Conservation (phyloP, 2,888 invertebrate genomes). For the Aradus depressus region DNA sequence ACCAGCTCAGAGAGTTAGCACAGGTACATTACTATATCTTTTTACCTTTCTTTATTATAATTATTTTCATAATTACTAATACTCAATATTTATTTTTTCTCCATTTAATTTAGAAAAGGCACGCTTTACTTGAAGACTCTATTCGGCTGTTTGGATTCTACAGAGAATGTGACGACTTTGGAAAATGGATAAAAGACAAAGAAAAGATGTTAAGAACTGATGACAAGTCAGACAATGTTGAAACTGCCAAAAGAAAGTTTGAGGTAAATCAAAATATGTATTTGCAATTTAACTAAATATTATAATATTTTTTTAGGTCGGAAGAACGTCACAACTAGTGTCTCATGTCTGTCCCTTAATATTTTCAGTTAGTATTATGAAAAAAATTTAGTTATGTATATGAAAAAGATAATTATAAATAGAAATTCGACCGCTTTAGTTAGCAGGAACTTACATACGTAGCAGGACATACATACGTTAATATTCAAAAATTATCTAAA, state of each 20-base stretch:
- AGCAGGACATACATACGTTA: too few species aligned
- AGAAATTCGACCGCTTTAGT: too few species aligned
- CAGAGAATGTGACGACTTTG: conserved; percentile 94
- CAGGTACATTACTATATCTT: conserved; percentile 35
- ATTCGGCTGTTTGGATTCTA: conserved; percentile 87
- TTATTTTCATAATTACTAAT: background rate
- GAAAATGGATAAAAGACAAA: conserved; percentile 93
- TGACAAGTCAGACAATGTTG: conserved; percentile 78
- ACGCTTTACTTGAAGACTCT: conserved; percentile 79
- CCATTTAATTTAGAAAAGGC: conserved; percentile 48
- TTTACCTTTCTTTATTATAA: background rate
- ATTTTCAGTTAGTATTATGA: background rate
- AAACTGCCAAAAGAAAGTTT: conserved; percentile 86
- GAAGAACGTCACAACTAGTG: too few species aligned
- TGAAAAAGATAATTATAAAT: too few species aligned
- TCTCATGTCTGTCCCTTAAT: too few species aligned
- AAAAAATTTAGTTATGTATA: too few species aligned
- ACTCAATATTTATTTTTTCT: background rate
- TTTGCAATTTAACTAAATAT: too few species aligned
- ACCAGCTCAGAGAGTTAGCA: conserved; percentile 68
- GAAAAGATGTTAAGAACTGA: conserved; percentile 74
- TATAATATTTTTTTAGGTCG: too few species aligned
- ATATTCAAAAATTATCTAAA: too few species aligned
- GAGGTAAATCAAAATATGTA: conserved; percentile 52
- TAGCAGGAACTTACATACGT: too few species aligned